phyloP scores from a whole-genome alignment of 92 coral and sea anemone genomes.

The Diadumene lineata region DNA sequence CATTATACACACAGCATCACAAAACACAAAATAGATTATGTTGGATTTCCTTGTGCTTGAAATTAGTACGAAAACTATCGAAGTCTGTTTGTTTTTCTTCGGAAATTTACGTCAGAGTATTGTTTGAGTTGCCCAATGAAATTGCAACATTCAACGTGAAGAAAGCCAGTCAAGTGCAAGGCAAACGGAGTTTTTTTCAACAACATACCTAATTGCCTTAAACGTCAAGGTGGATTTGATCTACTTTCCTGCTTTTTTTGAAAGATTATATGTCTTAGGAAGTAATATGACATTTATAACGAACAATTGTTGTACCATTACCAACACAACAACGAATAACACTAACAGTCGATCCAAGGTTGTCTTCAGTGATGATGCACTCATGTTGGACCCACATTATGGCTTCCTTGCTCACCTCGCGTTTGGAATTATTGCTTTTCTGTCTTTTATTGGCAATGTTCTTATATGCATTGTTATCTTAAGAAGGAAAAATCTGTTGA shows the following conservation, averaged over 20 bases:
- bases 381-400: constrained; percentile 21
- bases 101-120: constrained; percentile 22
- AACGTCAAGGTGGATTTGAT: constrained; percentile 2
- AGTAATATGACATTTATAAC: constrained; percentile 18
- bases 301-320: constrained; percentile 15
- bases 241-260: neutral
- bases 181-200: constrained; percentile 20
- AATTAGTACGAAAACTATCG: neutral
- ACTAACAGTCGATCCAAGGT: neutral
- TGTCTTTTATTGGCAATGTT: constrained; percentile 34
- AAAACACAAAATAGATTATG: neutral
- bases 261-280: neutral
- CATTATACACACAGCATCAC: neutral
- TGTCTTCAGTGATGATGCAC: constrained; percentile 2
- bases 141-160: constrained; percentile 8
- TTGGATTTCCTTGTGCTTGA: neutral
- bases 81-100: neutral
- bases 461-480: constrained; percentile 35
- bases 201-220: constrained; percentile 5
- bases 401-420: constrained; percentile 31
- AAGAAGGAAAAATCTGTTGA: constrained; percentile 23
- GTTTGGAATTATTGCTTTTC: constrained; percentile 32
- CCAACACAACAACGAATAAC: too few species aligned
- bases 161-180: constrained; percentile 23
- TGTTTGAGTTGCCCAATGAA: constrained; percentile 27